Base-by-base conservation (phyloP, 2,797 vertebrate species). In the Notolepis coatsorum region DNA sequence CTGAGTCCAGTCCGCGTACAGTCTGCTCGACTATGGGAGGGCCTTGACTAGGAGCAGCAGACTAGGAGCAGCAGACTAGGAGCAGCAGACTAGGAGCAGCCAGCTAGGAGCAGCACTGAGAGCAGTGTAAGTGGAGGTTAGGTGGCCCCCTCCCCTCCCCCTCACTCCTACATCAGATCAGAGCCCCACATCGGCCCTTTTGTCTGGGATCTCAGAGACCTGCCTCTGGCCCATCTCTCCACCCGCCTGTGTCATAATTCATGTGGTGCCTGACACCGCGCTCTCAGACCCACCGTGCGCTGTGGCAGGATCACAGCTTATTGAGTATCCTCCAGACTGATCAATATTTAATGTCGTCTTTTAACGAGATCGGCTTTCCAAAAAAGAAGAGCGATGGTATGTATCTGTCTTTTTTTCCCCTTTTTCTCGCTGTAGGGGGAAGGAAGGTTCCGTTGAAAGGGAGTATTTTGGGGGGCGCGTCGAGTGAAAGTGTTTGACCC, bases 341-440 rank as follows among this genome's bases (percentile, higher is more conserved):
- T 94, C 93, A 94, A 94, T 94, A 93, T 94, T 94, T 94, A 92
- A 95, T 93, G 92, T 83, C 68, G 88, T 91, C 87, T 92, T 57
- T 94, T 93, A 89, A 93, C 88, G 89, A 93, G 91, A 92, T 89
- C 87, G 79, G 91, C 91, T 93, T 48, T 88, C 88, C 88, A 91
- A 88, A 93, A 86, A 23, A 45, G 91, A 82, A 57, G 62, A 50
- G 64, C 4, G 41, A 45, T 24, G 21, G 21, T 24, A n/a, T 35
- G 17, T 23, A 30, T 33, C 10, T 33, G 4, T 51, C 31, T 24
- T n/a, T n/a, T n/a, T n/a, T n/a, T n/a, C n/a, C 31, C 2, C 20
- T 23, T 10, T 37, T 37, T 37, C 90, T 86, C 90, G 90, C 93
- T 91, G 84, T n/a, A n/a, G 84, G 86, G 83, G 91, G 90, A 93